phyloP scores from a whole-genome alignment of 2,888 invertebrate species.

The Eupithecia dodoneata region DNA sequence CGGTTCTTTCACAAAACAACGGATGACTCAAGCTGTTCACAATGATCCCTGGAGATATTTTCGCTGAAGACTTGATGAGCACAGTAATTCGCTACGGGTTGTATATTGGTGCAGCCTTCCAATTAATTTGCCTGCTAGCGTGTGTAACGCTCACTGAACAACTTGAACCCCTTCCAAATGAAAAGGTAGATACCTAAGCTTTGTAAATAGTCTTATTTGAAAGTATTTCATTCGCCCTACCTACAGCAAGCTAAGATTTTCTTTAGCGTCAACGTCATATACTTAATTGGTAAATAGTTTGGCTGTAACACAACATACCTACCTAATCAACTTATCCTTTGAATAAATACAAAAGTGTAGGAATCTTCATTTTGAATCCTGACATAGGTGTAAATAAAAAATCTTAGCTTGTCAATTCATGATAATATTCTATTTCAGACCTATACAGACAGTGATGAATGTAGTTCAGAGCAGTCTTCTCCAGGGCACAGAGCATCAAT shows the following conservation, averaged over 20 bases:
- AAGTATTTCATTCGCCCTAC: neutral
- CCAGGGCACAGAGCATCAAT: slow-evolving; percentile 88
- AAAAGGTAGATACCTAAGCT: slow-evolving; percentile 82
- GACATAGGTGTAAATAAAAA: neutral
- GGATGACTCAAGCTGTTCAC: neutral
- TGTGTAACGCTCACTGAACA: slow-evolving; percentile 90
- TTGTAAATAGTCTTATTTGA: neutral
- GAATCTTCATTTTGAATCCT: neutral
- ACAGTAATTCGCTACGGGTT: slow-evolving; percentile 91
- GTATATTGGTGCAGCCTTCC: slow-evolving; percentile 94
- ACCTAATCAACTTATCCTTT: neutral
- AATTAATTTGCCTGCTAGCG: slow-evolving; percentile 91
- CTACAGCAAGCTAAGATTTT: too few relatives aligned
- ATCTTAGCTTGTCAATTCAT: neutral
- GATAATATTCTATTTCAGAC: slow-evolving; percentile 63
- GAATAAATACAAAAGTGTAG: neutral
- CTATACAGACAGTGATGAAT: slow-evolving; percentile 88
- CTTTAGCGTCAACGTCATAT: neutral
- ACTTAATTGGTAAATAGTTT: neutral
- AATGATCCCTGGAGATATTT: slow-evolving; percentile 82
- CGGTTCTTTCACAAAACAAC: neutral
- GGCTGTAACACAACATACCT: neutral
- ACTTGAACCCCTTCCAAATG: slow-evolving; percentile 77
- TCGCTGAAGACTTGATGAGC: slow-evolving; percentile 88
- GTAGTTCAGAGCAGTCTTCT: slow-evolving; percentile 89